Percentiles rank a stretch among this genome's conserved stretches.
phyloP scores from a whole-genome alignment of 2,113 vertebrate species.

The Heloderma charlesbogerti region DNA sequence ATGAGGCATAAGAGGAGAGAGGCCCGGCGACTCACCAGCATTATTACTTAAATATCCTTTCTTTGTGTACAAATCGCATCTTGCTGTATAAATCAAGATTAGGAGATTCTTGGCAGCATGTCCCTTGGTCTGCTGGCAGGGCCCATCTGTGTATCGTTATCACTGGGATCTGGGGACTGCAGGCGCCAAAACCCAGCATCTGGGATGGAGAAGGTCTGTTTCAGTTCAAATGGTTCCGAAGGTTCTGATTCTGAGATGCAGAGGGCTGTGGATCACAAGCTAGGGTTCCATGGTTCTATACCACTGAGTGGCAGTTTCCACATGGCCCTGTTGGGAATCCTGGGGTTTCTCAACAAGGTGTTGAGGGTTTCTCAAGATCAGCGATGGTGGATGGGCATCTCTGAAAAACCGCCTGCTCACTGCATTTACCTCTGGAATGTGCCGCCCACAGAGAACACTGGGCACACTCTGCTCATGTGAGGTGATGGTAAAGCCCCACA shows the following conservation, averaged over 20 bases:
- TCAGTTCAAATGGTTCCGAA: not conserved
- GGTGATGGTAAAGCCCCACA: not conserved
- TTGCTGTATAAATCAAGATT: too few relatives aligned
- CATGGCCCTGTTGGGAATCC: not conserved
- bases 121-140: too few relatives aligned
- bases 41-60: not conserved
- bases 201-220: not conserved
- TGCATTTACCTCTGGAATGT: not conserved
- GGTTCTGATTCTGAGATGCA: conserved; percentile 4
- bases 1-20: not conserved
- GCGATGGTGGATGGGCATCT: not conserved
- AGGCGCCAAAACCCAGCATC: too few relatives aligned
- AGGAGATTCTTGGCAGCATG: too few relatives aligned
- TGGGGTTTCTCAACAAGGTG: too few relatives aligned
- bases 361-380: not conserved
- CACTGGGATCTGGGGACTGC: not conserved
- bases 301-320: not conserved
- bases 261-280: too few relatives aligned
- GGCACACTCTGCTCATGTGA: not conserved
- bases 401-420: too few relatives aligned
- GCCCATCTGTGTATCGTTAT: not conserved
- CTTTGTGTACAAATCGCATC: not conserved
- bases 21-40: not conserved
- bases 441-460: not conserved
- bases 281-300: not conserved